Percentiles rank a stretch among this genome's conserved stretches.
These are phyloP conservation scores for Genyomyrus donnyi DNA, from an alignment of 2,113 vertebrate genomes.

Conservation along the genomic window DNA sequence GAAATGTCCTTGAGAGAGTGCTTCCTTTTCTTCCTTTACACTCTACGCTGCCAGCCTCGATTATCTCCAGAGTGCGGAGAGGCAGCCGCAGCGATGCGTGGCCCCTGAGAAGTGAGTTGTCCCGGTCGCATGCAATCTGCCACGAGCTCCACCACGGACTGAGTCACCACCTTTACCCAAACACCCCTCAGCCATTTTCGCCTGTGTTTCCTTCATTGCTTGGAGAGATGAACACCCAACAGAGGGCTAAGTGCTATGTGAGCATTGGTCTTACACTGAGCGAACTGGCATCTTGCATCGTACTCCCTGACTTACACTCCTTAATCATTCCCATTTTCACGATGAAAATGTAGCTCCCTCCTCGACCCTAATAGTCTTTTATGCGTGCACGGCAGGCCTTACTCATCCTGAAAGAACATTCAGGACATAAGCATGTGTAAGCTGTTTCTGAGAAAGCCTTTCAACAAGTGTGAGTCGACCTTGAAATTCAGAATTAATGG, in stretches of 20 bases:
- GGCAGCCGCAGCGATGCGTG: not conserved
- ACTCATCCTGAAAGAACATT: not conserved
- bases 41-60: not conserved
- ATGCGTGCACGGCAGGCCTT: not conserved
- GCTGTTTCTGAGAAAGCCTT: not conserved
- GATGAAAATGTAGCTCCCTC: not conserved
- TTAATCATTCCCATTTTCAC: not conserved
- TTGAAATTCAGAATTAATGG: not conserved
- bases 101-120: not conserved
- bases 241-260: not conserved
- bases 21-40: not conserved
- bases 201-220: not conserved
- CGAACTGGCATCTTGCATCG: not conserved
- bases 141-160: not conserved
- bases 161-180: not conserved
- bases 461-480: not conserved
- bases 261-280: not conserved
- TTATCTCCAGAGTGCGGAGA: not conserved
- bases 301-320: not conserved
- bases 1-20: not conserved
- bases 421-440: not conserved
- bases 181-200: not conserved
- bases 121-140: not conserved
- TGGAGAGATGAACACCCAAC: not conserved
- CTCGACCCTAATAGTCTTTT: not conserved